Percentiles rank a stretch among this genome's conserved stretches.
phyloP scores from a whole-genome alignment of 2,113 vertebrate genomes.

The Pogonocichla stellata region DNA sequence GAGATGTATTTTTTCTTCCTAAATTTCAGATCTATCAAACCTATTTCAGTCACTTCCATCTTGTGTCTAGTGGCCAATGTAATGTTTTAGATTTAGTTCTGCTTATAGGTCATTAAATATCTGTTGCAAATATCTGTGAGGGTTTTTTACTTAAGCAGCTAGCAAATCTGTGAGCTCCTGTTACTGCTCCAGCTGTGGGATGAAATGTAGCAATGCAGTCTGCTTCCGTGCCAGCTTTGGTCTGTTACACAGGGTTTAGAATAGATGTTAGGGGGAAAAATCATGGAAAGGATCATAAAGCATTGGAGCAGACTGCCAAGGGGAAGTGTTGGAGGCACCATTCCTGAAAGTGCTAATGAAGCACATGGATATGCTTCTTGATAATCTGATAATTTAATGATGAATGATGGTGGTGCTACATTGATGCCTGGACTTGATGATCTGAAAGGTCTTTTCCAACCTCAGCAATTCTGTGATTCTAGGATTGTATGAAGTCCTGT shows the following conservation, averaged over 20 bases:
- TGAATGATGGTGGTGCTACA: accelerated
- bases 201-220: background rate
- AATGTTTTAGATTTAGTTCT: background rate
- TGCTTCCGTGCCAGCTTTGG: accelerated
- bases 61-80: background rate
- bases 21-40: background rate
- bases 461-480: background rate
- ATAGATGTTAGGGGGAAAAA: background rate
- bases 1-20: background rate
- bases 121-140: background rate
- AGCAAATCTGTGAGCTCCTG: background rate
- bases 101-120: background rate
- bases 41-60: background rate
- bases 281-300: background rate
- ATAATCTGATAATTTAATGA: background rate
- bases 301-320: background rate
- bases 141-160: background rate
- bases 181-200: background rate
- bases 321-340: background rate
- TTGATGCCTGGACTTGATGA: background rate
- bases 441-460: background rate
- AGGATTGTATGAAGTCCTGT: background rate
- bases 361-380: background rate
- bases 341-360: background rate
- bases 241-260: background rate